phyloP scores from a whole-genome alignment of 1,140 invertebrate species.

The Nebria ingens region DNA sequence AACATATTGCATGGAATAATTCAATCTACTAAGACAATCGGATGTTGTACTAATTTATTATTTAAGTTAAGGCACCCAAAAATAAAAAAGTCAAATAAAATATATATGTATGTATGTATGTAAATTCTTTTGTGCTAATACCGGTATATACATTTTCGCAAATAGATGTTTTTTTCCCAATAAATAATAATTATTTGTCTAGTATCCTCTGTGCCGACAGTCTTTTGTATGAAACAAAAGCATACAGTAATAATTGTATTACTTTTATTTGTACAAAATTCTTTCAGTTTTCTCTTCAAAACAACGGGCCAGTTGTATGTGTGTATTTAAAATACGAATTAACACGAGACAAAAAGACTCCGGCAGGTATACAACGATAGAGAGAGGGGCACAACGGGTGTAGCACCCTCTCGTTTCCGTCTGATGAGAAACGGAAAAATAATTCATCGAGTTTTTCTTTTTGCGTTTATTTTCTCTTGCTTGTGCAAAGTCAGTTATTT shows the following conservation, averaged over 20 bases:
- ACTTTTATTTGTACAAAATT: neutral
- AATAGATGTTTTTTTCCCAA: neutral
- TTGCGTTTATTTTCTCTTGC: neutral
- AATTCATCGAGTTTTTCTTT: neutral
- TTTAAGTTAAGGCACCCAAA: no score
- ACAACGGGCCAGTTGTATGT: neutral
- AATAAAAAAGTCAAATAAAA: no score
- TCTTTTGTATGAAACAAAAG: neutral
- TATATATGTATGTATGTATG: no score
- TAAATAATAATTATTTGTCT: constrained; percentile 6
- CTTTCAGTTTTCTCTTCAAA: constrained; percentile 7
- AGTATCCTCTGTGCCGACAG: neutral
- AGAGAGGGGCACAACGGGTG: neutral
- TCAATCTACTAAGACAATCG: no score
- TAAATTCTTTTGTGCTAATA: no score
- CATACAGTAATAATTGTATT: neutral
- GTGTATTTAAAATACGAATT: neutral
- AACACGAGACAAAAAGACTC: neutral
- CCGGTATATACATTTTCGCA: no score
- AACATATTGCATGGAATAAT: no score
- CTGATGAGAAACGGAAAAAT: neutral
- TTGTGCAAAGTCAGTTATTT: neutral
- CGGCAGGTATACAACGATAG: neutral
- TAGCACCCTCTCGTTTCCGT: neutral
- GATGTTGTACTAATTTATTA: no score